Evolutionary conservation across 2,113 vertebrate genomes (phyloP).

Genomic region (Oxyura jamaicensis): DNA sequence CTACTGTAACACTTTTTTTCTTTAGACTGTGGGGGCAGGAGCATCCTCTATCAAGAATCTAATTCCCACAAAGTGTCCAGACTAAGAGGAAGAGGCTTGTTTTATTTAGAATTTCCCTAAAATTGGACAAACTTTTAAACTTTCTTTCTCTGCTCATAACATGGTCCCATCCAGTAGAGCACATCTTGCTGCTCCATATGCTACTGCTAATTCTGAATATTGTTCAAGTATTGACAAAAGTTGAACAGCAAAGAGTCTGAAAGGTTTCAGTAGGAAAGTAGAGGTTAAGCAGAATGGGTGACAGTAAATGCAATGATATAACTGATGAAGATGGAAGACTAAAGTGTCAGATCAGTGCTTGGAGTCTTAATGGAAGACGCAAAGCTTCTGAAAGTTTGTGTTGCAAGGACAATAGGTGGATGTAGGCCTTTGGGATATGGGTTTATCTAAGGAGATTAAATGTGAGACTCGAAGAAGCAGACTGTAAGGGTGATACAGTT

Average conservation of each 20-base stretch:
- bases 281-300: background rate
- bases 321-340: fast-evolving
- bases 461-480: background rate
- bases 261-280: background rate
- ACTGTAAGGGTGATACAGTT: background rate
- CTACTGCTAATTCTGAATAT: background rate
- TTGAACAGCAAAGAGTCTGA: background rate
- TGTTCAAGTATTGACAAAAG: background rate
- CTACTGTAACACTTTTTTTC: background rate
- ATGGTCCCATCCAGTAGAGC: background rate
- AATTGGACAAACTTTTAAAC: background rate
- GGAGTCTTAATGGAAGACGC: background rate
- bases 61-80: background rate
- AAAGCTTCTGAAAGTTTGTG: background rate
- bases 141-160: background rate
- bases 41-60: background rate
- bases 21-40: background rate
- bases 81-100: background rate
- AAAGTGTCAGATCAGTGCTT: background rate
- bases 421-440: background rate
- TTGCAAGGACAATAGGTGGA: background rate
- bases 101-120: background rate
- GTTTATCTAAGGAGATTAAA: background rate
- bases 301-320: background rate
- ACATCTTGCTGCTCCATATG: background rate